A percentile compares a stretch with the other conserved stretches of the same genome.
These are phyloP conservation scores for Calypte anna DNA, from an alignment of 2,113 vertebrate genomes.

Conservation along the genomic window DNA sequence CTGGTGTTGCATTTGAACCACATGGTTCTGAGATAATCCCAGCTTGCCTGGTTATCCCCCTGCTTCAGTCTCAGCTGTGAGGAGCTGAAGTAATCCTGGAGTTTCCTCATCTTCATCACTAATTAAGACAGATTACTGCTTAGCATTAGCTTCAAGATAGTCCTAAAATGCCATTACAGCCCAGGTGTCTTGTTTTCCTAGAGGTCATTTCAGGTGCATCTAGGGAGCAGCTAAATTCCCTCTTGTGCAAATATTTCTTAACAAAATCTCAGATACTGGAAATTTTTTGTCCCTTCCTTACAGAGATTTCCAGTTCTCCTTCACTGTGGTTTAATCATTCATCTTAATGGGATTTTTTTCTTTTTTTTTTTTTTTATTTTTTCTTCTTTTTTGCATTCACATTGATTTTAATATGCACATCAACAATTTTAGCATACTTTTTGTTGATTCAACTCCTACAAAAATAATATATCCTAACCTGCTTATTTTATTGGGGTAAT, in stretches of 20 bases:
- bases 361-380: no score
- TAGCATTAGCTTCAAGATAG: neutral
- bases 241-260: neutral
- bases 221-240: neutral
- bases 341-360: neutral
- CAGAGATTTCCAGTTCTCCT: neutral
- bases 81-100: neutral
- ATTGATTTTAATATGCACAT: neutral
- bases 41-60: neutral
- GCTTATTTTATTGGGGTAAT: constrained; percentile 35
- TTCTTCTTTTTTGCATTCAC: neutral
- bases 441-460: neutral
- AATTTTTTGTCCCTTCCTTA: neutral
- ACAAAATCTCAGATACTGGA: neutral
- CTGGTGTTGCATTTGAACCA: neutral
- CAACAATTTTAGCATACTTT: neutral
- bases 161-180: neutral
- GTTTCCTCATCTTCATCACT: neutral
- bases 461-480: neutral
- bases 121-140: neutral
- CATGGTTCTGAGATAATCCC: neutral
- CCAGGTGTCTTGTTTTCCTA: neutral
- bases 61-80: neutral
- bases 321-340: neutral
- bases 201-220: neutral